phyloP scores from a whole-genome alignment of 2,113 vertebrate species.

The Toxotes jaculatrix region DNA sequence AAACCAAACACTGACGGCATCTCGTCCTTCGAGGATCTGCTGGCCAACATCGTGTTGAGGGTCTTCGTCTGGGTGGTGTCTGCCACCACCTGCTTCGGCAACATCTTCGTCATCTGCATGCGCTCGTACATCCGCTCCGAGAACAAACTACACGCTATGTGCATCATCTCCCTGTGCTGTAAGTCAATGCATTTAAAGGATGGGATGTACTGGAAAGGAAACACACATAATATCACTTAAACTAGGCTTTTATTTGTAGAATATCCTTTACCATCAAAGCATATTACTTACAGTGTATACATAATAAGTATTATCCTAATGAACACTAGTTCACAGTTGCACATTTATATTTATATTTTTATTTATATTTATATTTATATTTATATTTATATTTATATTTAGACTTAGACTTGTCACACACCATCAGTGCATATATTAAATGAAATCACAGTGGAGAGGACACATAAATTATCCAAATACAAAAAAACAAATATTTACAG shows the following conservation, averaged over 20 bases:
- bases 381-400: too few relatives aligned
- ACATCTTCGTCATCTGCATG: conserved; percentile 97
- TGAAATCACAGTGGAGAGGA: too few relatives aligned
- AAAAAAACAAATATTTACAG: too few relatives aligned
- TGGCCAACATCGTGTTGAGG: conserved; percentile 94
- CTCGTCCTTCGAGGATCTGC: conserved; percentile 94
- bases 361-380: too few relatives aligned
- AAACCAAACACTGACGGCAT: conserved; percentile 98
- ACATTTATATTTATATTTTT: too few relatives aligned
- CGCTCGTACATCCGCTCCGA: conserved; percentile 94
- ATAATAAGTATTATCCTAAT: background rate
- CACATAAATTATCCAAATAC: too few relatives aligned
- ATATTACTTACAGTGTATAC: background rate
- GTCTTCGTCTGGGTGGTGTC: conserved; percentile 99
- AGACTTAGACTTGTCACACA: too few relatives aligned
- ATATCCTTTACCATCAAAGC: background rate
- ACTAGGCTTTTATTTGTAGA: background rate
- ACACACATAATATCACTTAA: background rate
- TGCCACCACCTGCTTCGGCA: conserved; percentile 94
- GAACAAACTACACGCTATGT: conserved; percentile 95
- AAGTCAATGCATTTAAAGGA: conserved; percentile 76
- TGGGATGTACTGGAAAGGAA: background rate
- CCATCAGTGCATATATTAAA: too few relatives aligned
- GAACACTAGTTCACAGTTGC: background rate
- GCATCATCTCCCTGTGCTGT: conserved; percentile 98